These are phyloP conservation scores for Pomacea maculata DNA, from an alignment of 1,140 invertebrate species.

Conservation along the genomic window DNA sequence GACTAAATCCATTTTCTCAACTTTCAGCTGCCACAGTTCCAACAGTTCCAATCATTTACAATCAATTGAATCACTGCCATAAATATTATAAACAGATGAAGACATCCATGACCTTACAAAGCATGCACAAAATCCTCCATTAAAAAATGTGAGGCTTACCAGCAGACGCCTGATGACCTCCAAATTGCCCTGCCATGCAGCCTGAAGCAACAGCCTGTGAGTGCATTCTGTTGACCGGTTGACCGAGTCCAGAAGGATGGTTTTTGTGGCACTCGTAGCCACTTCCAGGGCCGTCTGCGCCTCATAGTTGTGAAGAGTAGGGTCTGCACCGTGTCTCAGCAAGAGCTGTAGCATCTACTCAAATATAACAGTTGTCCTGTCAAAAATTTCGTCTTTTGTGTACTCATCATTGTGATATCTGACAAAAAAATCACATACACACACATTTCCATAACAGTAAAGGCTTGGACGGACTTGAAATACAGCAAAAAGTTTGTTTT, in stretches of 20 bases:
- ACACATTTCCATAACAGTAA: no score
- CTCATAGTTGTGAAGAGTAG: slow-evolving; percentile 61
- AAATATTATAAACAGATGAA: background rate
- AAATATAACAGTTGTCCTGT: background rate
- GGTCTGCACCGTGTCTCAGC: slow-evolving; percentile 60
- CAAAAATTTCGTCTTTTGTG: background rate
- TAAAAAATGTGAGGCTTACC: slow-evolving; percentile 37
- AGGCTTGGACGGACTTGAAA: no score
- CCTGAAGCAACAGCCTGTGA: slow-evolving; percentile 57
- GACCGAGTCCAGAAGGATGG: slow-evolving; percentile 58
- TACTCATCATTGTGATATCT: no score
- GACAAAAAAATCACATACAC: no score
- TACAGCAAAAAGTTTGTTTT: no score
- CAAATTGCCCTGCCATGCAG: slow-evolving; percentile 62
- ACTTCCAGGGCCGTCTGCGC: slow-evolving; percentile 59
- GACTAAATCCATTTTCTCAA: background rate
- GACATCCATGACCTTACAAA: background rate
- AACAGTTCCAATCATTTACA: no score
- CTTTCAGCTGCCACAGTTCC: no score
- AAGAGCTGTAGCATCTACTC: slow-evolving; percentile 59
- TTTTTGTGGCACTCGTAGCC: slow-evolving; percentile 52
- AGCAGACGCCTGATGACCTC: slow-evolving; percentile 52
- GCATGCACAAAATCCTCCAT: background rate
- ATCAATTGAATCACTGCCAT: background rate
- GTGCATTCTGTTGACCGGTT: slow-evolving; percentile 46